Conservation (phyloP, 2,797 vertebrate genomes). For the Trematomus bernacchii region DNA sequence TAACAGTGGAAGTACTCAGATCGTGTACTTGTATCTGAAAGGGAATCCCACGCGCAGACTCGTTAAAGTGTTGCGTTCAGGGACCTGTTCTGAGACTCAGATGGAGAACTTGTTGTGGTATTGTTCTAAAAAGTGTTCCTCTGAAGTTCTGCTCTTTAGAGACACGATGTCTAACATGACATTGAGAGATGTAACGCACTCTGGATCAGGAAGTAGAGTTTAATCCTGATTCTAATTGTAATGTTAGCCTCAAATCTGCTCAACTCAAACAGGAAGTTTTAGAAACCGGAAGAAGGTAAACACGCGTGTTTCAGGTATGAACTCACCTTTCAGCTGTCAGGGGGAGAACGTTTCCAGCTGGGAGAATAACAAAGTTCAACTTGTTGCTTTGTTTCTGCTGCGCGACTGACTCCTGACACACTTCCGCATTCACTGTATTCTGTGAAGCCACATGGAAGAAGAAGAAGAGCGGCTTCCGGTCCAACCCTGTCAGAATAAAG, state of each 20-base stretch:
- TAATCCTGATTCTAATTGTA: neutral
- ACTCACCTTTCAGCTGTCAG: conserved; percentile 40
- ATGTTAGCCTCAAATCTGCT: neutral
- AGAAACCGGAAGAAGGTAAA: fast-evolving
- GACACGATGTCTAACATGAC: neutral
- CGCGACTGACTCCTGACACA: fast-evolving
- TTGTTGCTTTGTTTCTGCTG: conserved; percentile 5
- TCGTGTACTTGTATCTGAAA: too few species aligned
- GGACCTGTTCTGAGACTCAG: too few species aligned
- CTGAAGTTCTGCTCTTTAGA: too few species aligned
- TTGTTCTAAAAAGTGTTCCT: too few species aligned
- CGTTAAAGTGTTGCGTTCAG: too few species aligned
- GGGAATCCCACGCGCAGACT: too few species aligned
- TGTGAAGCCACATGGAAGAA: neutral
- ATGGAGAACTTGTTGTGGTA: too few species aligned
- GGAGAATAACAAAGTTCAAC: neutral
- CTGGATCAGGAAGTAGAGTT: neutral
- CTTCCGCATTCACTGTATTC: conserved; percentile 45
- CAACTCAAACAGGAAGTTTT: neutral
- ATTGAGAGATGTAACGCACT: fast-evolving
- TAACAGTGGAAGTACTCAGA: too few species aligned
- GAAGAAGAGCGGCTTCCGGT: neutral
- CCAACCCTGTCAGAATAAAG: conserved; percentile 9
- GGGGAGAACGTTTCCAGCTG: neutral
- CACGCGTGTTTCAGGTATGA: fast-evolving